A percentile compares a stretch with the other conserved stretches of the same genome.
phyloP scores from a whole-genome alignment of 2,797 vertebrate genomes.

The Coranthus polyacanthus region DNA sequence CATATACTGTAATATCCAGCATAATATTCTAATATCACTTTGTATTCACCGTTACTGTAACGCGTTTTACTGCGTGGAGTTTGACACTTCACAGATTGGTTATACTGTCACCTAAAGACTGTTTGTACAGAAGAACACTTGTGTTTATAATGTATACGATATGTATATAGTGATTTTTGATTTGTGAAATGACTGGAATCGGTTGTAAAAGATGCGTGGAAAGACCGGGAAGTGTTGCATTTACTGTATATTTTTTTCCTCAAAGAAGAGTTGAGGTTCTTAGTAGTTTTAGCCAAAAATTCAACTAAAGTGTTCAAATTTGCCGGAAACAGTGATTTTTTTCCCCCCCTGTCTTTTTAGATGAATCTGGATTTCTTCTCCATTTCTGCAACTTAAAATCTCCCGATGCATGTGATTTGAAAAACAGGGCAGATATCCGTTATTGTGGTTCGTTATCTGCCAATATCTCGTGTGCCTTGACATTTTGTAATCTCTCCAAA shows the following conservation, averaged over 20 bases:
- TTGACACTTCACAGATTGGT: slow-evolving; percentile 64
- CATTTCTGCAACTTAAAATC: too few relatives aligned
- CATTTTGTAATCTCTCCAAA: slow-evolving; percentile 7
- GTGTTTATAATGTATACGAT: slow-evolving; percentile 68
- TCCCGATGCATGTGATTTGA: too few relatives aligned
- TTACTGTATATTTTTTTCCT: slow-evolving; percentile 66
- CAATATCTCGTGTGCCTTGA: background rate
- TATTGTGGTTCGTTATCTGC: background rate
- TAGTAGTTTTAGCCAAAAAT: too few relatives aligned
- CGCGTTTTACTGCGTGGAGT: slow-evolving; percentile 52
- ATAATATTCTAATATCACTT: slow-evolving; percentile 14
- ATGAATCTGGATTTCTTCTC: too few relatives aligned
- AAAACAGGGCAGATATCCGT: background rate
- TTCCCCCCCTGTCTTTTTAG: too few relatives aligned
- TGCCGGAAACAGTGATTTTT: background rate
- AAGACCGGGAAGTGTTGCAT: slow-evolving; percentile 45
- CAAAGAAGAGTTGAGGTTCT: too few relatives aligned
- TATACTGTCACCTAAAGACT: too few relatives aligned
- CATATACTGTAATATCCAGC: slow-evolving; percentile 30
- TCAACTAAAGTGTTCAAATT: too few relatives aligned
- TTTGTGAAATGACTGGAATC: slow-evolving; percentile 64
- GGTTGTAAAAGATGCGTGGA: slow-evolving; percentile 48
- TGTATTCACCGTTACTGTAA: slow-evolving; percentile 43
- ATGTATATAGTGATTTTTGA: slow-evolving; percentile 55
- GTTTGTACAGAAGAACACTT: slow-evolving; percentile 65